phyloP scores from a whole-genome alignment of 2,113 vertebrate genomes.

The Oncorhynchus tshawytscha region DNA sequence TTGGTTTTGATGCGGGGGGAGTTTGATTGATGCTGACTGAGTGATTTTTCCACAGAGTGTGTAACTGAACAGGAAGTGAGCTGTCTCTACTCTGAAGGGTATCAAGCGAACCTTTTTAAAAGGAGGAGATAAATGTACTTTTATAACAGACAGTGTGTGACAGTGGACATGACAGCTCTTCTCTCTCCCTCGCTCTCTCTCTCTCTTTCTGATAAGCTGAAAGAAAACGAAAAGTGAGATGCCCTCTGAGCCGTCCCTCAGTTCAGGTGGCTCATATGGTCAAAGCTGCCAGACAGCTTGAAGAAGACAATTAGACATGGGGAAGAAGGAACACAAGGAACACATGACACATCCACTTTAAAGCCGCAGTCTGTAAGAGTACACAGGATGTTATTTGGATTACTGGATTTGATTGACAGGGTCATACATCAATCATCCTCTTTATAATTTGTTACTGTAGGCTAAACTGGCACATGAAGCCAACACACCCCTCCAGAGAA shows the following conservation, averaged over 20 bases:
- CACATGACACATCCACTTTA: no score
- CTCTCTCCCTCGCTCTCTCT: neutral
- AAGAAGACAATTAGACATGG: no score
- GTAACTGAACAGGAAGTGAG: neutral
- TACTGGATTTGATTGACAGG: no score
- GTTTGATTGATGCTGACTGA: neutral
- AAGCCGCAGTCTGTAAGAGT: no score
- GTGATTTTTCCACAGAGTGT: neutral
- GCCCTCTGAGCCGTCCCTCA: neutral
- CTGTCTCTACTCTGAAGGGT: neutral
- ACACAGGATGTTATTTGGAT: no score
- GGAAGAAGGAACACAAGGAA: no score
- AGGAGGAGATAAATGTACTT: neutral
- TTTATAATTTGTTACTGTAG: no score
- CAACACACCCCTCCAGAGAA: no score
- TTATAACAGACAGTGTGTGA: neutral
- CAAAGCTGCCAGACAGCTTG: neutral
- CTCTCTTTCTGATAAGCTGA: neutral
- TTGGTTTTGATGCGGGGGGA: neutral
- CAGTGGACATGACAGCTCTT: constrained; percentile 1
- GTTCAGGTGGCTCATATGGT: neutral
- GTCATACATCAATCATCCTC: no score
- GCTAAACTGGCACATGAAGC: no score
- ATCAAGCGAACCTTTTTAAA: neutral
- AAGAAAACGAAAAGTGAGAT: neutral